These are phyloP conservation scores for Brachyptera risi DNA, from an alignment of 2,888 invertebrate species.

Conservation along the genomic window DNA sequence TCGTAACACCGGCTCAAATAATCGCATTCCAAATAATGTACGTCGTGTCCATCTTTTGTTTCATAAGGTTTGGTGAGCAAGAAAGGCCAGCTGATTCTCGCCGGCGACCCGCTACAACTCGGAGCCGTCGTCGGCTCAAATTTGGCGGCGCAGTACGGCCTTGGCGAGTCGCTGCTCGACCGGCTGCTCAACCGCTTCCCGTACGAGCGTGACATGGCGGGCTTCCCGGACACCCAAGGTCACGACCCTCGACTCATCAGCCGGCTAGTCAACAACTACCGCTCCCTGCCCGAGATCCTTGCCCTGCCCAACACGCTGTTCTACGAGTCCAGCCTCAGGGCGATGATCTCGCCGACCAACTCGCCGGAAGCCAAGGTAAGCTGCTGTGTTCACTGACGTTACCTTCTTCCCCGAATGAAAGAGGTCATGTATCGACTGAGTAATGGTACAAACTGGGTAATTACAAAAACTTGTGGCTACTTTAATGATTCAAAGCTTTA, in stretches of 20 bases:
- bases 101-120: slow-evolving; percentile 84
- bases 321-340: slow-evolving; percentile 72
- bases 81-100: slow-evolving; percentile 48
- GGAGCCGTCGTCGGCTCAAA: slow-evolving; percentile 75
- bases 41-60: no score
- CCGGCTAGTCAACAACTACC: slow-evolving; percentile 78
- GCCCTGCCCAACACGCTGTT: slow-evolving; percentile 74
- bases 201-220: slow-evolving; percentile 59
- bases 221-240: slow-evolving; percentile 56
- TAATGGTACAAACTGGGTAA: no score
- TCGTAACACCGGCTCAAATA: no score
- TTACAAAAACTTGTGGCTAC: no score
- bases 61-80: slow-evolving; percentile 33
- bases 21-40: no score
- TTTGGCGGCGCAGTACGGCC: slow-evolving; percentile 60
- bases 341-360: slow-evolving; percentile 45
- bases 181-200: slow-evolving; percentile 49
- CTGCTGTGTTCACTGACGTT: no score
- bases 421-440: no score
- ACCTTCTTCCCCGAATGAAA: no score
- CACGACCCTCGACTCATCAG: slow-evolving; percentile 82
- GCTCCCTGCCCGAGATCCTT: slow-evolving; percentile 75
- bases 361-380: not conserved
- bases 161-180: slow-evolving; percentile 67
- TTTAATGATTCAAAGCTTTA: no score